Base-by-base conservation (phyloP, 2,888 invertebrate species). In the Idaea dimidiata region DNA sequence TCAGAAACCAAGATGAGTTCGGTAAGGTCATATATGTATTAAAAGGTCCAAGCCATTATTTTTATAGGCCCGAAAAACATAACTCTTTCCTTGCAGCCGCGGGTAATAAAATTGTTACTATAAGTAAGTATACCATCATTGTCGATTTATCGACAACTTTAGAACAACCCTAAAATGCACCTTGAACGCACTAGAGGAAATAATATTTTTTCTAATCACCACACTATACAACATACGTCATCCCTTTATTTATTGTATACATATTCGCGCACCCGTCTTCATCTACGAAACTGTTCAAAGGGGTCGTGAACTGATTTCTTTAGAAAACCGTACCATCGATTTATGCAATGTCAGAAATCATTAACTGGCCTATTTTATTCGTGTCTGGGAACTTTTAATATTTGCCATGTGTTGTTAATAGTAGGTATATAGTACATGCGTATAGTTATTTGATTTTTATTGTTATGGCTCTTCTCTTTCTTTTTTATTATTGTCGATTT, bases 171-270 rank as follows among this genome's bases (percentile, higher is more conserved):
- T 10, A 79, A 79, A 86, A 88, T 89, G 88, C 91, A 92, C 91
- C 91, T 92, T 92, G 91, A 87, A 86, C 85, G 82, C 79, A 79
- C 82, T 81, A 89, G 87, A 86, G 91, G 89, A 90, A 88, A 88
- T 88, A 88, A 88, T 88, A 77, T 80, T 87, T 90, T 91, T 86
- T 91, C 89, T 84, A 86, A 90, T 88, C 88, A 88, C 88, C 82
- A 87, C 87, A 81, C 77, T 78, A 83, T 85, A 86, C 80, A 90
- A 89, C 88, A 91, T 91, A 88, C 86, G 89, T 90, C 91, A 89
- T 92, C 89, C 91, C 88, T 89, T 90, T 89, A 91, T 91, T 90
- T 87, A 89, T 80, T 84, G 78, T 77, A 84, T 88, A 90, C 89
- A 90, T 88, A 91, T 91, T 89, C 88, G 89, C 91, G 84, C 84